Base-by-base conservation (phyloP, 2,888 invertebrate species). In the Drosophila barbarae region DNA sequence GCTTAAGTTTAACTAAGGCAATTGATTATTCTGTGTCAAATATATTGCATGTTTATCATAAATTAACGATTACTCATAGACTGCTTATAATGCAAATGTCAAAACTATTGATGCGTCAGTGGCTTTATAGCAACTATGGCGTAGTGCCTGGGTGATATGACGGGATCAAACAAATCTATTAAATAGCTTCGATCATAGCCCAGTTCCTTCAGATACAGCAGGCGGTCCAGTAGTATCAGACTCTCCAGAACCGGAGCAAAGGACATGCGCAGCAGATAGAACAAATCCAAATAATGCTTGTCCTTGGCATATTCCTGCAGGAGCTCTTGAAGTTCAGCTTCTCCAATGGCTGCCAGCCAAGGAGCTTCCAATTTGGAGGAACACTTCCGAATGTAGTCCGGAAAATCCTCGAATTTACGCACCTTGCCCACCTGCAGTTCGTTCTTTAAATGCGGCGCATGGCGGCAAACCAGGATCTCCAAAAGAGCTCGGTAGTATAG, bases 171-270 rank as follows among this genome's bases (percentile, higher is more conserved):
- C 67, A 97, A 89, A 80, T 93, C 93, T 26, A 96, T 92, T 63
- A 97, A 87, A 90, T 91, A 92, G 18, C 93, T 91, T 68, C 91
- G 90, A 9, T 90, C 82, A 79, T 90, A 90, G 3, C 91, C 91
- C 77, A 90, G 90, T 85, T 96, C 95, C 64, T 92, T 89, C 32
- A 98, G 91, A 91, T 91, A 97, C 77, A 95, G 90, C 41, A 95
- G 88, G 77, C 96, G 92, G 88, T 98, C 98, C 56, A 97, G 90
- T 64, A 97, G 90, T 78, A 98, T 94, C 4, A 96, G 90, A 74
- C 93, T 92, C 88, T 98, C 98, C 18, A 98, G 90, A 21, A 95
- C 92, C 18, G 95, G 95, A 1, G 96, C 95, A 73, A 96, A 90
- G 66, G 93, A 91, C 82, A 95, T 91, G 69, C 96, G 92, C 42